Evolutionary conservation across 2,888 invertebrate species (phyloP).

Genomic region (Drosophila pseudotakahashii): DNA sequence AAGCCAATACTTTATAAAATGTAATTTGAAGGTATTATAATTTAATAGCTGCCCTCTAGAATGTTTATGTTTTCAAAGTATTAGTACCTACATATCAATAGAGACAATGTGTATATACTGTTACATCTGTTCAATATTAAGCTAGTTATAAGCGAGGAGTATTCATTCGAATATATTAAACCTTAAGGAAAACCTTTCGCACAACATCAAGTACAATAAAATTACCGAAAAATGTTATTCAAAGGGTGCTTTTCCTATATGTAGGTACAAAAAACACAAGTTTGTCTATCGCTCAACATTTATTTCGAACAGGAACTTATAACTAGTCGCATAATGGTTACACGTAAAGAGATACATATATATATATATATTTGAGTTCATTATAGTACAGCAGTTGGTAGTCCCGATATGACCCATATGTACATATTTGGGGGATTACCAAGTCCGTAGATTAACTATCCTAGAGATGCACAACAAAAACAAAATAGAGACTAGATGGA

Average conservation of each 20-base stretch:
- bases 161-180: not conserved
- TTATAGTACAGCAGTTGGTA: slow-evolving; percentile 49
- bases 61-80: too few relatives aligned
- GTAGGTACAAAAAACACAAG: not conserved
- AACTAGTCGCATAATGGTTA: slow-evolving; percentile 57
- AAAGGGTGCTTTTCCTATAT: too few relatives aligned
- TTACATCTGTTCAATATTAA: not conserved
- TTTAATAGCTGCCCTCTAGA: too few relatives aligned
- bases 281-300: slow-evolving; percentile 60
- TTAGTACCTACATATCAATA: not conserved
- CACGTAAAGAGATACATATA: slow-evolving; percentile 17
- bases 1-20: not conserved
- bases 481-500: slow-evolving; percentile 13
- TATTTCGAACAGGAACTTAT: slow-evolving; percentile 76
- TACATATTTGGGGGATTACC: not conserved
- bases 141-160: not conserved
- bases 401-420: not conserved
- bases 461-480: slow-evolving; percentile 12
- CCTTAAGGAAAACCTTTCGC: slow-evolving; percentile 1
- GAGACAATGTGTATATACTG: not conserved
- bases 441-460: slow-evolving; percentile 15
- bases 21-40: not conserved
- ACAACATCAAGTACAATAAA: slow-evolving; percentile 13
- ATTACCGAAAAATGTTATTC: not conserved
- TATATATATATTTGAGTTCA: slow-evolving; percentile 25